Base-by-base conservation (phyloP, 2,888 invertebrate genomes). In the Drosophila nigricruria region DNA sequence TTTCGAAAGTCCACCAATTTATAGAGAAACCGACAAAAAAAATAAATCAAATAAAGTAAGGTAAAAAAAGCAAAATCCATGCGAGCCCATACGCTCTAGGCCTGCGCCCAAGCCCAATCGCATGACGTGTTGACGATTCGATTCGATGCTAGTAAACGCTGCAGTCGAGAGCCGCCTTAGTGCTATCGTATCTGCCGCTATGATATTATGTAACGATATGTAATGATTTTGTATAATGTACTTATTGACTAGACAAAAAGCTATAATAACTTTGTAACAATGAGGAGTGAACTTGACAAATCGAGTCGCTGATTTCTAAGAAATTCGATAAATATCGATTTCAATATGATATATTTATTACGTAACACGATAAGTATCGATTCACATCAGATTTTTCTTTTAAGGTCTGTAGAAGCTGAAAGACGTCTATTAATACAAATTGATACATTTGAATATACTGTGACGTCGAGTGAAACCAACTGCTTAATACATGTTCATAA, bases 1-100 rank as follows among this genome's bases (percentile, higher is more conserved):
- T 83, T 84, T 84, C 81, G 89, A 84, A 84, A 84, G 89, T 84
- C 42, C 63, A 56, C 61, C 77, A 66, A 82, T 82, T 80, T 52
- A 73, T 68, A 70, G 73, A 38, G 69, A 64, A 61, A 65, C 50
- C 52, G 56, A 74, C 63, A 70, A 12, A 18, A 45, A 23, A 14
- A 5, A 20, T 12, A 20, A 12, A 20, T 5, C 1, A 49, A 30
- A 32, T 49, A 52, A 34, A 49, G 25, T 47, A 18, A 49, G 23
- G 20, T 32, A 23, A 52, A 50, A 34, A 6, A 16, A 12, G 30
- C n/a, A 68, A 72, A 81, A 69, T 63, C 85, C 67, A 62, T 56
- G 65, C 65, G 58, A 49, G 27, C 57, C 60, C 52, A 42, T 62
- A 32, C 58, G 69, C 68, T 54, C 36, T 49, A 36, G 42, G 59